A percentile compares a stretch with the other conserved stretches of the same genome.
These are phyloP conservation scores for Malacosoma neustria DNA, from an alignment of 2,888 invertebrate species.

Conservation along the genomic window DNA sequence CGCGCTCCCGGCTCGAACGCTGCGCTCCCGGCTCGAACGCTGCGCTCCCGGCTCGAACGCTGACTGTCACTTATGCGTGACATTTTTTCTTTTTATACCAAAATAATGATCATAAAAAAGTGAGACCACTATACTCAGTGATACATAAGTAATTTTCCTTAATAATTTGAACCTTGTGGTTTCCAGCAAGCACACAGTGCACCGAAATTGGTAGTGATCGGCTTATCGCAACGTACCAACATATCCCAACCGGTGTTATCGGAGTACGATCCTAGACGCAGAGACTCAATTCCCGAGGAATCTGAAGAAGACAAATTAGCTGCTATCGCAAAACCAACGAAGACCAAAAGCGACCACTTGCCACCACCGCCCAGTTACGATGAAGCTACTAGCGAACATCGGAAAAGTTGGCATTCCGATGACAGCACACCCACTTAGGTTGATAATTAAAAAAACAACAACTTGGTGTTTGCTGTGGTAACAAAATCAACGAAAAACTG, in stretches of 20 bases:
- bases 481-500: too few species aligned
- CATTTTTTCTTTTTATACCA: too few species aligned
- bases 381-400: slow-evolving; percentile 52
- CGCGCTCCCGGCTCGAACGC: too few species aligned
- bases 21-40: too few species aligned
- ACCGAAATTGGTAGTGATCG: slow-evolving; percentile 69
- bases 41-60: too few species aligned
- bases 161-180: too few species aligned
- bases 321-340: slow-evolving; percentile 33
- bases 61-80: too few species aligned
- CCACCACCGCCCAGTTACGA: slow-evolving; percentile 59
- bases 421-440: slow-evolving; percentile 61
- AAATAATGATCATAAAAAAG: too few species aligned
- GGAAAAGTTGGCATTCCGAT: slow-evolving; percentile 71
- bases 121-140: too few species aligned
- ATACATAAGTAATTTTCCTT: too few species aligned
- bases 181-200: slow-evolving; percentile 77
- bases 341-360: slow-evolving; percentile 51
- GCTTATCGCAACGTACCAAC: slow-evolving; percentile 72
- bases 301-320: slow-evolving; percentile 60
- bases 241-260: slow-evolving; percentile 77
- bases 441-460: too few species aligned
- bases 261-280: slow-evolving; percentile 71
- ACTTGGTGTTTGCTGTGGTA: too few species aligned
- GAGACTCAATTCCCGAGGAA: slow-evolving; percentile 79